phyloP scores from a whole-genome alignment of 2,797 vertebrate genomes.

The Gymnopithys bicolor region DNA sequence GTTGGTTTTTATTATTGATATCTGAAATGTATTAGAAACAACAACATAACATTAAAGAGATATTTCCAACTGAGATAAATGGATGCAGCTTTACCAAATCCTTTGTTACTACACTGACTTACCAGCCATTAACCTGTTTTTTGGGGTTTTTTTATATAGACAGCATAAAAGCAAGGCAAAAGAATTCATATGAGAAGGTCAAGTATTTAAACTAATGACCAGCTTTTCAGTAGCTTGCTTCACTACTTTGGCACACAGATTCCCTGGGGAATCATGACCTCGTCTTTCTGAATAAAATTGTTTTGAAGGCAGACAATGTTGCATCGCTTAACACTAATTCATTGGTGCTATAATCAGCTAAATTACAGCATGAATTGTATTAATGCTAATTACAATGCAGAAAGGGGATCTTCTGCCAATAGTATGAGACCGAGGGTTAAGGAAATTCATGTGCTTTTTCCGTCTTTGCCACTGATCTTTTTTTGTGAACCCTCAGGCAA shows the following conservation, averaged over 20 bases:
- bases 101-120: not conserved
- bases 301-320: not conserved
- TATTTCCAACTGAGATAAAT: not conserved
- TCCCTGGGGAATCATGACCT: not conserved
- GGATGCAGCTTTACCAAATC: not conserved
- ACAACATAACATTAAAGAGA: not conserved
- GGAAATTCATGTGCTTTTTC: not conserved
- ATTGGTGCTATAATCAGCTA: slow-evolving; percentile 11
- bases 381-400: not conserved
- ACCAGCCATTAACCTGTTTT: not conserved
- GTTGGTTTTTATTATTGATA: not conserved
- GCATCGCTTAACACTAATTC: not conserved
- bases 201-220: not conserved
- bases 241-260: not conserved
- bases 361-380: slow-evolving; percentile 8
- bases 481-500: not conserved
- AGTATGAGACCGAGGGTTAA: not conserved
- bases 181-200: not conserved
- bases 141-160: not conserved
- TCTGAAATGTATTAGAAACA: not conserved
- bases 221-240: not conserved
- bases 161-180: not conserved
- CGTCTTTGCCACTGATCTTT: not conserved
- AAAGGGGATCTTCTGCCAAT: not conserved
- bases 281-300: not conserved